A percentile compares a stretch with the other conserved stretches of the same genome.
Conservation (phyloP, 1,140 invertebrate genomes). For the Maniola jurtina region DNA sequence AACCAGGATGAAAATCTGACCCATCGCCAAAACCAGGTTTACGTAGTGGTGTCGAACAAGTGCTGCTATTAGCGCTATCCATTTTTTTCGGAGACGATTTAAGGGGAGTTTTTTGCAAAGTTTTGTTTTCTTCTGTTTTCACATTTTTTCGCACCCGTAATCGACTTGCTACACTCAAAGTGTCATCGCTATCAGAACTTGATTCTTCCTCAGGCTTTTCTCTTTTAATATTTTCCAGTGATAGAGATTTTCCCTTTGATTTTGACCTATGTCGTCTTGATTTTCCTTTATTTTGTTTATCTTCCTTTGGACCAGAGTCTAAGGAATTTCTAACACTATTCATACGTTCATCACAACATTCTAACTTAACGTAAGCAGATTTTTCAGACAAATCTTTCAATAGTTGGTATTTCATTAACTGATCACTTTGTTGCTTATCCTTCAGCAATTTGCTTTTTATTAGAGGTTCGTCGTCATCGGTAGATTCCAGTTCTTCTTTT, state of each 20-base stretch:
- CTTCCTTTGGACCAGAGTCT: conserved; percentile 52
- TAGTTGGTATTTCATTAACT: conserved; percentile 56
- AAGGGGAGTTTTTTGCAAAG: conserved; percentile 48
- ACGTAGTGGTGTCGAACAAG: conserved; percentile 60
- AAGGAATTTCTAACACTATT: conserved; percentile 62
- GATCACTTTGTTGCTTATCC: conserved; percentile 62
- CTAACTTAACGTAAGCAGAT: conserved; percentile 68
- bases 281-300: conserved; percentile 56
- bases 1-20: conserved; percentile 86
- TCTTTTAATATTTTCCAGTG: conserved; percentile 49
- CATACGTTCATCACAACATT: conserved; percentile 68
- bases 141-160: conserved; percentile 63
- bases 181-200: conserved; percentile 72
- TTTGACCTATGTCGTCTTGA: conserved; percentile 40
- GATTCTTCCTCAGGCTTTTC: conserved; percentile 48
- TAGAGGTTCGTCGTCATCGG: conserved; percentile 76
- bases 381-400: conserved; percentile 71
- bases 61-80: conserved; percentile 56
- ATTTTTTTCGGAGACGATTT: conserved; percentile 68
- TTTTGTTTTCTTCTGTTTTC: conserved; percentile 65
- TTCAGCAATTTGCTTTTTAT: conserved; percentile 75
- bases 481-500: conserved; percentile 70
- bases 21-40: conserved; percentile 85
- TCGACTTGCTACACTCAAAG: conserved; percentile 61
- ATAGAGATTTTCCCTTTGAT: conserved; percentile 51